These are phyloP conservation scores for Apteryx mantelli DNA, from an alignment of 2,113 vertebrate genomes.

Conservation along the genomic window DNA sequence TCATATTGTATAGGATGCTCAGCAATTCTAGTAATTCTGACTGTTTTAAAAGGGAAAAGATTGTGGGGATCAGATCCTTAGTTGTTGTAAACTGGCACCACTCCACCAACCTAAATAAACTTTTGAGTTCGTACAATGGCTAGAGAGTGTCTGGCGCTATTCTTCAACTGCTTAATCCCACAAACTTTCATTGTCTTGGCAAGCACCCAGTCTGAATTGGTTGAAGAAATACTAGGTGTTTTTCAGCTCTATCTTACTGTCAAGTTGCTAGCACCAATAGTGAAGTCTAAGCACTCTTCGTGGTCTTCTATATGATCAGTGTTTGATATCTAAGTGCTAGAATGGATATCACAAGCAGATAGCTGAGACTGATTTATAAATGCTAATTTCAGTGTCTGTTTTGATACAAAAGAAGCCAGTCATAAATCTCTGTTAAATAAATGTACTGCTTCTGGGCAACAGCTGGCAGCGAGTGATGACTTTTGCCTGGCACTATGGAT, in stretches of 20 bases:
- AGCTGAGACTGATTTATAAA: not conserved
- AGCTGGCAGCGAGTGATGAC: not conserved
- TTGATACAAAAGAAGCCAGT: not conserved
- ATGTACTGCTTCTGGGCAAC: not conserved
- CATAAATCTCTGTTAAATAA: not conserved
- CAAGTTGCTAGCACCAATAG: not conserved
- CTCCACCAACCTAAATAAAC: not conserved
- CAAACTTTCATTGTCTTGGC: not conserved
- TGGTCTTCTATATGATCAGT: not conserved
- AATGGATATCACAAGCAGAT: not conserved
- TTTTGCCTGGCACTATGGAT: not conserved
- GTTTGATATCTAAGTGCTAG: not conserved
- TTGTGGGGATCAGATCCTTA: not conserved
- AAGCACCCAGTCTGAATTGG: not conserved
- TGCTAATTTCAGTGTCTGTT: not conserved
- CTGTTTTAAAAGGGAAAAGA: not conserved
- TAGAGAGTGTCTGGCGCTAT: not conserved
- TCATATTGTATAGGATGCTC: not conserved
- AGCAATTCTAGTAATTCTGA: conserved; percentile 1
- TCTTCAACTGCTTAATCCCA: not conserved
- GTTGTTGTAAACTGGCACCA: not conserved
- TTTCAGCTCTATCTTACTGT: not conserved
- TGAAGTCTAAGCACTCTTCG: not conserved
- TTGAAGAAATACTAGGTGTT: not conserved
- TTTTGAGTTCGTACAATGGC: not conserved